phyloP scores from a whole-genome alignment of 2,113 vertebrate species.

The Phalacrocorax pelagicus region DNA sequence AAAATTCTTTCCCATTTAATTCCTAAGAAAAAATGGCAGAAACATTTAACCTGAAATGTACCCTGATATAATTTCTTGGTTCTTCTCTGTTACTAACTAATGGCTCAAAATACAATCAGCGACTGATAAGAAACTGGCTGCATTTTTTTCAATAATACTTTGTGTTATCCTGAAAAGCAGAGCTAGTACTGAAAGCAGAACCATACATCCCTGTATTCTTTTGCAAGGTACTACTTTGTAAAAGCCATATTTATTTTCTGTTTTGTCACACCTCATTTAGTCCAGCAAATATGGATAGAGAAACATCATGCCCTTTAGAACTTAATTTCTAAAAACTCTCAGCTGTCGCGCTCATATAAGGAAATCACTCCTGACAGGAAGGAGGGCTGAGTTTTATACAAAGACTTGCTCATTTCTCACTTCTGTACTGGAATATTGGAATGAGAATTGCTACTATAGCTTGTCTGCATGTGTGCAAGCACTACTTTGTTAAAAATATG shows the following conservation, averaged over 20 bases:
- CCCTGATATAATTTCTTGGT: neutral
- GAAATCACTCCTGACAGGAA: neutral
- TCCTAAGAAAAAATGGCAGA: neutral
- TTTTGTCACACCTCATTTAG: neutral
- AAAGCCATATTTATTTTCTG: neutral
- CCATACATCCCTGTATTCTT: neutral
- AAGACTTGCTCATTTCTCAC: neutral
- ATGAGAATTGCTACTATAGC: neutral
- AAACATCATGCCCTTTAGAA: neutral
- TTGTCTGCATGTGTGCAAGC: neutral
- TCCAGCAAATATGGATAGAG: neutral
- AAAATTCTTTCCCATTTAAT: neutral
- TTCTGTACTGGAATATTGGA: neutral
- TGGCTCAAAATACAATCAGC: neutral
- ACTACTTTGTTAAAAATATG: neutral
- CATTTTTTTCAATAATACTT: neutral
- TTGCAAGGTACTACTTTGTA: neutral
- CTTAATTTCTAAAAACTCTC: neutral
- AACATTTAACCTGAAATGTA: neutral
- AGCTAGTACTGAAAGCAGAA: neutral
- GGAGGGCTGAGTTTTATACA: neutral
- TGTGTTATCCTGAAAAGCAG: neutral
- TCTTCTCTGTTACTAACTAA: neutral
- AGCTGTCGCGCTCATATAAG: neutral
- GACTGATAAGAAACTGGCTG: neutral